phyloP scores from a whole-genome alignment of 2,113 vertebrate genomes.

The Python bivittatus region DNA sequence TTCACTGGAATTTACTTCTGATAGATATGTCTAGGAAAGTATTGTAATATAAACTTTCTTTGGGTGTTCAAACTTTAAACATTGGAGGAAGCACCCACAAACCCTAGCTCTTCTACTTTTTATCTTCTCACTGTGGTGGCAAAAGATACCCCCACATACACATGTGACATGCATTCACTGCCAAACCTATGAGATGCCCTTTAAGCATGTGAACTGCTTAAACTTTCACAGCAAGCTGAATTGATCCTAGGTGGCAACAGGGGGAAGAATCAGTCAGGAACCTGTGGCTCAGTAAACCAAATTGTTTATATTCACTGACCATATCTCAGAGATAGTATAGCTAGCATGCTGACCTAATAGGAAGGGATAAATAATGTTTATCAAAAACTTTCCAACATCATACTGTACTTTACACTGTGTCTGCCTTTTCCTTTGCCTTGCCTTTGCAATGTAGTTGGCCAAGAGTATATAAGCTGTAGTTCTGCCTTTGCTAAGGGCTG shows the following conservation, averaged over 20 bases:
- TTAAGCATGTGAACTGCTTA: neutral
- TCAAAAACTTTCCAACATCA: neutral
- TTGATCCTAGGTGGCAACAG: neutral
- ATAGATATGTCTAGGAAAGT: neutral
- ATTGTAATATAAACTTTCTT: neutral
- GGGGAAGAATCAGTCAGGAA: neutral
- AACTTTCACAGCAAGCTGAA: neutral
- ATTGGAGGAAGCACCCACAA: neutral
- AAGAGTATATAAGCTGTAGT: neutral
- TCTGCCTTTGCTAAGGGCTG: neutral
- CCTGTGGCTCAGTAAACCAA: neutral
- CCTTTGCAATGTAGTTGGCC: neutral
- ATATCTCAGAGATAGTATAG: neutral
- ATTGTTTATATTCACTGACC: neutral
- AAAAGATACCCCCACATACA: neutral
- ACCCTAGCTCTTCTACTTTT: neutral
- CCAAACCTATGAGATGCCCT: neutral
- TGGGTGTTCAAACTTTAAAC: neutral
- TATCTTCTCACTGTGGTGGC: neutral
- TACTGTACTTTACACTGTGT: neutral
- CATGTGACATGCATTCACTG: neutral
- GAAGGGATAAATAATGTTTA: neutral
- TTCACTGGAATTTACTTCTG: neutral
- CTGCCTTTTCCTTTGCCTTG: neutral
- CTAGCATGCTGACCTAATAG: neutral